phyloP scores from a whole-genome alignment of 2,888 invertebrate genomes.

The Lissocephala sabroskyi region DNA sequence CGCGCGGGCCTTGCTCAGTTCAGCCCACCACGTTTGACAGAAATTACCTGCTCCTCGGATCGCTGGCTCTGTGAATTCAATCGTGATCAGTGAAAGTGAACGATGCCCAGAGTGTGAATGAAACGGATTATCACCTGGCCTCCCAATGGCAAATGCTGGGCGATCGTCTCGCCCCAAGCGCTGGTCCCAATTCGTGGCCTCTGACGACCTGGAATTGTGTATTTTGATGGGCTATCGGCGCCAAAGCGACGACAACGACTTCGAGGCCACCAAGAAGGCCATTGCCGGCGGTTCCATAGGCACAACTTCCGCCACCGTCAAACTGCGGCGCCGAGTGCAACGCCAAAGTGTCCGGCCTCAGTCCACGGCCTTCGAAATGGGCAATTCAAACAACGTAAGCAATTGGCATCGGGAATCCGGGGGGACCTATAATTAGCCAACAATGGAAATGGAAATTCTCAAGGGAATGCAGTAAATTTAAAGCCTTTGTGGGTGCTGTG shows the following conservation, averaged over 20 bases:
- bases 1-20: slow-evolving; percentile 24
- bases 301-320: slow-evolving; percentile 34
- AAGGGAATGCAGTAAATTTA: neutral
- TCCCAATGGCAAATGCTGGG: slow-evolving; percentile 14
- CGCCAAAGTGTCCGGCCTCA: slow-evolving; percentile 40
- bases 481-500: too few species aligned
- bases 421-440: too few species aligned
- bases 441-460: too few species aligned
- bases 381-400: slow-evolving; percentile 14
- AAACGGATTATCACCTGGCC: too few species aligned
- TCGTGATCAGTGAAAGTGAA: too few species aligned
- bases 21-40: slow-evolving; percentile 22
- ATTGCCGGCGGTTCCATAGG: slow-evolving; percentile 13
- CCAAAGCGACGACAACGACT: slow-evolving; percentile 28
- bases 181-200: slow-evolving; percentile 67
- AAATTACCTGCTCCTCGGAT: slow-evolving; percentile 34
- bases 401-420: too few species aligned
- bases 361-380: slow-evolving; percentile 50
- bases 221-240: slow-evolving; percentile 53
- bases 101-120: too few species aligned
- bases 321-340: slow-evolving; percentile 32
- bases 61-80: too few species aligned
- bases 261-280: slow-evolving; percentile 4
- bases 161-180: slow-evolving; percentile 31
- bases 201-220: slow-evolving; percentile 52